Evolutionary conservation across 2,797 vertebrate species (phyloP).

Genomic region (Poliocrania exsul): DNA sequence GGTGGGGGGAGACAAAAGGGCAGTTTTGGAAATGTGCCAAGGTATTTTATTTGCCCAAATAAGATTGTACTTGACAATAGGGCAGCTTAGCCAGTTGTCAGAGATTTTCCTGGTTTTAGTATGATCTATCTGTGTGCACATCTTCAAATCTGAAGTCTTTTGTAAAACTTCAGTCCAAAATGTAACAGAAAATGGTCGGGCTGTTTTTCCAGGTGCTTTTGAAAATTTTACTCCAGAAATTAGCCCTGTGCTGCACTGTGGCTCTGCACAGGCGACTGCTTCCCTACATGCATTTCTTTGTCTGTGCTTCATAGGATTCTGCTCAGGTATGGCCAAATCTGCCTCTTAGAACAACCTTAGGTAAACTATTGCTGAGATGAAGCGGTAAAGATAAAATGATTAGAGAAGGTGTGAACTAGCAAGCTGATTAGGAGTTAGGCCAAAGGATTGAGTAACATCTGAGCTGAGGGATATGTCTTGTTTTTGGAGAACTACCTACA

Average conservation of each 20-base stretch:
- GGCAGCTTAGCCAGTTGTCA: background rate
- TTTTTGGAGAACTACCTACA: background rate
- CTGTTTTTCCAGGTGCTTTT: background rate
- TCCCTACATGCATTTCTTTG: background rate
- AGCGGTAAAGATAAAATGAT: background rate
- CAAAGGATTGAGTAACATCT: background rate
- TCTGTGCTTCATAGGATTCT: background rate
- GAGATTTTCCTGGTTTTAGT: background rate
- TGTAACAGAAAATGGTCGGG: background rate
- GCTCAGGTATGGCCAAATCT: background rate
- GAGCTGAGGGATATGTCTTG: background rate
- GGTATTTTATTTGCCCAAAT: background rate
- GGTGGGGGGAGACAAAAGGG: fast-evolving
- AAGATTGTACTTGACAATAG: background rate
- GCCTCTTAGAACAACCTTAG: background rate
- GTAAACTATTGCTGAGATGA: background rate
- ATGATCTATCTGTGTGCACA: background rate
- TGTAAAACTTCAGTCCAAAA: background rate
- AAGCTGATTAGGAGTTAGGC: background rate
- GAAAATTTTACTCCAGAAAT: background rate
- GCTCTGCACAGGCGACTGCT: fast-evolving
- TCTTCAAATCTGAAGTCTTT: background rate
- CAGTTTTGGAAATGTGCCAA: background rate
- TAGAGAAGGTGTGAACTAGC: background rate
- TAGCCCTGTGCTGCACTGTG: background rate